Conservation (phyloP, 2,113 vertebrate species). For the Chionis minor region DNA sequence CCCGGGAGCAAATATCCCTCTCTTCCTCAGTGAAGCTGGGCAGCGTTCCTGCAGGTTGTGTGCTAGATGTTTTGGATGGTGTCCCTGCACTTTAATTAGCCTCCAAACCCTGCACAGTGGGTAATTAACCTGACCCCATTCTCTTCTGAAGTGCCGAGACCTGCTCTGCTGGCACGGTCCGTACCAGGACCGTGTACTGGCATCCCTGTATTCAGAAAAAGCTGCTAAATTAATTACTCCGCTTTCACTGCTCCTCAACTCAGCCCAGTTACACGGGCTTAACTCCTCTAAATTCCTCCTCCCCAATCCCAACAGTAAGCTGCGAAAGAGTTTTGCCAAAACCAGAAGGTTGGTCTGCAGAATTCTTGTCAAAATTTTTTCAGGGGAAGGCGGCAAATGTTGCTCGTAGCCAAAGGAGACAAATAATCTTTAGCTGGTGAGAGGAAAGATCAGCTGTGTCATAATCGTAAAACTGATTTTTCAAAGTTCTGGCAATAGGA, state of each 20-base stretch:
- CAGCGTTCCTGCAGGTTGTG: background rate
- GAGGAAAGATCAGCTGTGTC: background rate
- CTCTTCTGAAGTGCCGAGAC: background rate
- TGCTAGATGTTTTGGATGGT: background rate
- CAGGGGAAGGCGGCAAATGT: background rate
- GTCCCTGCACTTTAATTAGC: constrained; percentile 8
- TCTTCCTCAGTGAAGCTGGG: background rate
- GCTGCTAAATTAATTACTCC: background rate
- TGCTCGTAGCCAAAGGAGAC: background rate
- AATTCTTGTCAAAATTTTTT: background rate
- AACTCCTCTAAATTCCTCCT: background rate
- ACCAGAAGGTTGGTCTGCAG: background rate
- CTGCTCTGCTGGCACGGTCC: background rate
- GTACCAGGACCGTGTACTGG: rapidly evolving
- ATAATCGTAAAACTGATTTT: background rate
- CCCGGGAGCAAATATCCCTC: background rate
- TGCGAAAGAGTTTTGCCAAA: background rate
- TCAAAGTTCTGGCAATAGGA: background rate
- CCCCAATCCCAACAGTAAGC: background rate
- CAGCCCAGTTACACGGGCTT: background rate
- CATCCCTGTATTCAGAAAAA: background rate
- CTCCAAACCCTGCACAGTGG: background rate
- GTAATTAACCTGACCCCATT: background rate
- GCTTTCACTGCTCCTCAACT: background rate
- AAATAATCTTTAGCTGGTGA: background rate